Conservation (phyloP, 1,140 invertebrate genomes). For the Ceratina japonica region DNA sequence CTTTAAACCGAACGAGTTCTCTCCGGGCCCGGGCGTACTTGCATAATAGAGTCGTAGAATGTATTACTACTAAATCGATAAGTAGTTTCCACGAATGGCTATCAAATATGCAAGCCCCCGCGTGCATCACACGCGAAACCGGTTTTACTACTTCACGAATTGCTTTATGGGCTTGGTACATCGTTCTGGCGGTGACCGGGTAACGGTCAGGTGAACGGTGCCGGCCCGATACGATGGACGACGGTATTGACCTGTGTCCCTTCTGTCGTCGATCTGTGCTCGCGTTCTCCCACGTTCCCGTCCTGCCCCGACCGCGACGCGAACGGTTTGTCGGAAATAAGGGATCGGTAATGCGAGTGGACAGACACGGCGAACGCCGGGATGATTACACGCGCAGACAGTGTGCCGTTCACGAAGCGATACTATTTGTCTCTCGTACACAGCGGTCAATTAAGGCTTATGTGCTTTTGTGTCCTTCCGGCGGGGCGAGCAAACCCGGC, state of each 20-base stretch:
- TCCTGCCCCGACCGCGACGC: not conserved
- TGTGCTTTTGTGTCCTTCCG: constrained; percentile 60
- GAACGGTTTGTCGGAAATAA: constrained; percentile 21
- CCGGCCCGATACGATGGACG: not conserved
- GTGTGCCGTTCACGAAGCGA: constrained; percentile 51
- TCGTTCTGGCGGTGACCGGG: not conserved
- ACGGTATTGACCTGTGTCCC: not conserved
- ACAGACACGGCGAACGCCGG: constrained; percentile 27
- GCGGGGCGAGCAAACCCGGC: constrained; percentile 47
- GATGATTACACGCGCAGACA: constrained; percentile 43
- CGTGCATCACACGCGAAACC: too few species aligned
- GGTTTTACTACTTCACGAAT: not conserved
- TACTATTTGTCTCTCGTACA: constrained; percentile 56
- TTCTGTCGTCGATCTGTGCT: not conserved
- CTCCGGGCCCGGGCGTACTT: too few species aligned
- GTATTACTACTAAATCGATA: too few species aligned
- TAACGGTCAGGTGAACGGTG: not conserved
- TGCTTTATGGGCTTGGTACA: not conserved
- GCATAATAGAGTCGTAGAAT: too few species aligned
- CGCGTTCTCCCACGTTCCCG: constrained; percentile 10
- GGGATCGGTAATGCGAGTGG: constrained; percentile 32
- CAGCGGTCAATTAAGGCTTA: constrained; percentile 60
- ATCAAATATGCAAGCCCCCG: too few species aligned
- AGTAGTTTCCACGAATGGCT: too few species aligned
- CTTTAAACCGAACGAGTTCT: too few species aligned